Conservation (phyloP, 2,797 vertebrate genomes). For the Characodon lateralis region DNA sequence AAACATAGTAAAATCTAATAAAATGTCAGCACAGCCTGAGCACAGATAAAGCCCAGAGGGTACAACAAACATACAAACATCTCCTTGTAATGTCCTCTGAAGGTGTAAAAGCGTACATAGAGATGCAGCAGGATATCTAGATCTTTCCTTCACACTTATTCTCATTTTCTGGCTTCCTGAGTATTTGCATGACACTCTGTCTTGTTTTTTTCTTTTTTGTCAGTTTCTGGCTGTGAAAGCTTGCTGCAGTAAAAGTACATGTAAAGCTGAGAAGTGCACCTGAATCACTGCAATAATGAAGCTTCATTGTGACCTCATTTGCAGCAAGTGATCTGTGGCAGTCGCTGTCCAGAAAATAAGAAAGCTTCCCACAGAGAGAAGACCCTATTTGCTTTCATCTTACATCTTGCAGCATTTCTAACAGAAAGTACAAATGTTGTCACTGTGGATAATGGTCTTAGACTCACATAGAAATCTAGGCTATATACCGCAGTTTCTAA, state of each 20-base stretch:
- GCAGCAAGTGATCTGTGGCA: conserved; percentile 27
- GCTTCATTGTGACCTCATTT: conserved; percentile 52
- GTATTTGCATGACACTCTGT: not conserved
- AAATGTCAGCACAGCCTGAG: not conserved
- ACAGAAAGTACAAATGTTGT: conserved; percentile 46
- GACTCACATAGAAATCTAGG: conserved; percentile 23
- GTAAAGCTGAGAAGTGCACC: conserved; percentile 17
- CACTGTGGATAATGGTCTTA: conserved; percentile 41
- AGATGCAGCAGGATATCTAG: conserved; percentile 51
- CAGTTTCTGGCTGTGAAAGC: conserved; percentile 9
- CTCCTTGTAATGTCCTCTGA: conserved; percentile 58
- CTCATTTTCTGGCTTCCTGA: not conserved
- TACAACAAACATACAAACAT: conserved; percentile 31
- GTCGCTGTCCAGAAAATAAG: conserved; percentile 33
- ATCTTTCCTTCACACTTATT: conserved; percentile 15
- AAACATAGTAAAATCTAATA: not conserved
- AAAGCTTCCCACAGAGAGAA: conserved; percentile 18
- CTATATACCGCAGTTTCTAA: not conserved
- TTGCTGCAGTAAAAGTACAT: conserved; percentile 13
- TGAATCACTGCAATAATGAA: conserved; percentile 22
- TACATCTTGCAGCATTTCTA: conserved; percentile 19
- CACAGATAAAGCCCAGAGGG: conserved; percentile 3
- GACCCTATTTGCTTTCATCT: conserved; percentile 45
- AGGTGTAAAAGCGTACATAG: conserved; percentile 60
- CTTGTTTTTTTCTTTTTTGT: conserved; percentile 13